These are phyloP conservation scores for Sarotherodon lohbergeri DNA, from an alignment of 2,113 vertebrate species.

Conservation along the genomic window DNA sequence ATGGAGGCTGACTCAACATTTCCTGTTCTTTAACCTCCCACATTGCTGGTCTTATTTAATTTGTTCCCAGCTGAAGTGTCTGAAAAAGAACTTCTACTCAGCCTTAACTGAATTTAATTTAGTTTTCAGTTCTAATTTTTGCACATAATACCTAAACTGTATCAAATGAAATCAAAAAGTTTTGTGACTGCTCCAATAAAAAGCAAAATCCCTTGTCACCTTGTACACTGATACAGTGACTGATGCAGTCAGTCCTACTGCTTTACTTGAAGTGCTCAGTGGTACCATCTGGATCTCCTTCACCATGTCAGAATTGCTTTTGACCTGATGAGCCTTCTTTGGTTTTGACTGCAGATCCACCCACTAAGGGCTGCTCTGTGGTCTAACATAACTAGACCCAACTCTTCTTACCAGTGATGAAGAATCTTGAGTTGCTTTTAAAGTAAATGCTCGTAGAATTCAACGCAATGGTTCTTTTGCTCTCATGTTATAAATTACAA, in stretches of 20 bases:
- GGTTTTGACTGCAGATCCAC: neutral
- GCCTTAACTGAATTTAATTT: neutral
- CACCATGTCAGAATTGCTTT: neutral
- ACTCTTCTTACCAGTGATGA: neutral
- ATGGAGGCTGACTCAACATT: neutral
- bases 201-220: neutral
- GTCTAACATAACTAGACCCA: neutral
- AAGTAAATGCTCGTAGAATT: neutral
- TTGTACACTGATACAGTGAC: neutral
- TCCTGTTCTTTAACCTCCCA: neutral
- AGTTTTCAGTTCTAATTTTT: neutral
- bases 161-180: neutral
- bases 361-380: neutral
- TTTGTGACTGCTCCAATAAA: neutral
- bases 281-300: neutral
- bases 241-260: neutral
- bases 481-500: neutral
- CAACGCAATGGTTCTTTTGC: neutral
- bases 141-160: neutral
- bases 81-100: neutral
- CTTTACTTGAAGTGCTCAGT: neutral
- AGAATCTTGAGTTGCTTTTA: neutral
- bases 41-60: neutral
- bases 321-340: rapidly evolving
- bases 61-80: neutral